A percentile compares a stretch with the other conserved stretches of the same genome.
Conservation (phyloP, 2,888 invertebrate species). For the Ligdia adustata region DNA sequence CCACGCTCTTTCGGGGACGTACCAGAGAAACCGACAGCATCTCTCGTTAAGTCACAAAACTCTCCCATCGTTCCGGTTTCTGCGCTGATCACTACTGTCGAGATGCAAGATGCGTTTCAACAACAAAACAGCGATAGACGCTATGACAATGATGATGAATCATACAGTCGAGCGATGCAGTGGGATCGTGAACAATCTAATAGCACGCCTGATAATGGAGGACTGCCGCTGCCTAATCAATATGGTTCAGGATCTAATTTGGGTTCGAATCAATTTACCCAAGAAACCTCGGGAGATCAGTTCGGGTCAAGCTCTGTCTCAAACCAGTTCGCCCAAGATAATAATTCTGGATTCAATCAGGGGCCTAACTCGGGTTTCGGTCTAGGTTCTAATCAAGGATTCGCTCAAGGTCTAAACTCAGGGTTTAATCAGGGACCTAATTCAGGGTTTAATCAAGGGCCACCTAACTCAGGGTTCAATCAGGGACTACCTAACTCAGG, state of each 20-base stretch:
- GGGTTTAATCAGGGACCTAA: slow-evolving; percentile 22
- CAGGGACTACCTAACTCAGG: slow-evolving; percentile 16
- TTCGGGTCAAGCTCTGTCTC: not conserved
- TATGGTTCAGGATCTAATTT: slow-evolving; percentile 6
- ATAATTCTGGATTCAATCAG: slow-evolving; percentile 4
- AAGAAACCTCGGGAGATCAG: slow-evolving; percentile 5
- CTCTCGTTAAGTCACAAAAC: slow-evolving; percentile 13
- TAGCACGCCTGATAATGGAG: slow-evolving; percentile 27
- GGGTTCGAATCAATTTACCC: slow-evolving; percentile 4
- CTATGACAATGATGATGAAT: slow-evolving; percentile 19
- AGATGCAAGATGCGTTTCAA: slow-evolving; percentile 14
- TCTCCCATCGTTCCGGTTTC: slow-evolving; percentile 2
- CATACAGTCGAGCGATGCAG: slow-evolving; percentile 21
- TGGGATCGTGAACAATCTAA: slow-evolving; percentile 36
- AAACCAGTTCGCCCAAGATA: slow-evolving; percentile 6
- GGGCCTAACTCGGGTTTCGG: slow-evolving; percentile 5
- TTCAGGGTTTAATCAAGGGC: slow-evolving; percentile 8
- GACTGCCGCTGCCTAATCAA: slow-evolving; percentile 18
- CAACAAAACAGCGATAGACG: slow-evolving; percentile 10
- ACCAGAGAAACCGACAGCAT: slow-evolving; percentile 32
- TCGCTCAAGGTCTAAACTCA: slow-evolving; percentile 3
- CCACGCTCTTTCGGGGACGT: slow-evolving; percentile 70
- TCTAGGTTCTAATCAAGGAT: not conserved
- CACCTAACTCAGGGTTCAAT: slow-evolving; percentile 4
- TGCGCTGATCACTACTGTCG: slow-evolving; percentile 1